Percentiles rank a stretch among this genome's conserved stretches.
These are phyloP conservation scores for Aplysina aerophoba DNA, from an alignment of 37 sponge, comb jelly and placozoan genomes.

Conservation along the genomic window DNA sequence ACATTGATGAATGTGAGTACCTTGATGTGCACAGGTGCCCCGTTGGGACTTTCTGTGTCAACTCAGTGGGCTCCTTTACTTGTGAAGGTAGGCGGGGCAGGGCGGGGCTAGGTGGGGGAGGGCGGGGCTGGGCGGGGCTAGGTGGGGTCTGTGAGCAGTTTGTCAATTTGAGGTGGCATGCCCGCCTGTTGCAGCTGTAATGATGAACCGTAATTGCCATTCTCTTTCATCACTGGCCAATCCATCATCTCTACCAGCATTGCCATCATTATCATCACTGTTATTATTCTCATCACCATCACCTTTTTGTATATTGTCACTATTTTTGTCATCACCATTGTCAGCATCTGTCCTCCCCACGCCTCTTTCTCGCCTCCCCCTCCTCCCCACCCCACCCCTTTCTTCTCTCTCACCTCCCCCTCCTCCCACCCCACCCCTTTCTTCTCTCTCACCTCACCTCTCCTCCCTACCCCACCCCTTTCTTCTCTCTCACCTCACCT, in stretches of 20 bases:
- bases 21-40: neutral
- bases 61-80: neutral
- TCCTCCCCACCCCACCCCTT: neutral
- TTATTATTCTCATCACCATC: too few species aligned
- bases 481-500: neutral
- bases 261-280: too few species aligned
- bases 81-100: constrained; percentile 2
- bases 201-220: too few species aligned
- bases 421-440: neutral
- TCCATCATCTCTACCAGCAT: too few species aligned
- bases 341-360: neutral
- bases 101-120: too few species aligned
- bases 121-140: too few species aligned
- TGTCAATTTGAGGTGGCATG: too few species aligned
- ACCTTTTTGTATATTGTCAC: too few species aligned
- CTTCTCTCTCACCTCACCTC: neutral
- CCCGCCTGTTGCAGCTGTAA: too few species aligned
- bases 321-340: too few species aligned
- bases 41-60: constrained; percentile 11
- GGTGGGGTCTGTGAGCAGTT: too few species aligned
- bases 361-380: neutral
- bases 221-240: too few species aligned
- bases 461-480: neutral
- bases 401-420: neutral
- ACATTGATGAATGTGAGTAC: constrained; percentile 17